Evolutionary conservation across 2,888 invertebrate genomes (phyloP).

Genomic region (Oasisia sp.): DNA sequence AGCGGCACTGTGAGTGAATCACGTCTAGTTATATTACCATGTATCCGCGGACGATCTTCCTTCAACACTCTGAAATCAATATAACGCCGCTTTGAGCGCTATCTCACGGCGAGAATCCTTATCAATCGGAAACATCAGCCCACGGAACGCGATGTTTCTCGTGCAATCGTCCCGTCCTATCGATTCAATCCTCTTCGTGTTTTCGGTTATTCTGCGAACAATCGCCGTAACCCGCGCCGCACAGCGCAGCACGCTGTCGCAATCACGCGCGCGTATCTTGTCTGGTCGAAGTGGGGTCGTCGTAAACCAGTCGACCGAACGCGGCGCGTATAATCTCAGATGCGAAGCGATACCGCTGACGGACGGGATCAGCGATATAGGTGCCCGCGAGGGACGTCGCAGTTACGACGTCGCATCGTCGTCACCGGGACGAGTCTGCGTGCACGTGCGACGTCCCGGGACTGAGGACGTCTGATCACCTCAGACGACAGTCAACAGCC

Average conservation of each 20-base stretch:
- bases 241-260: neutral
- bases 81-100: neutral
- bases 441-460: too few species aligned
- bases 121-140: neutral
- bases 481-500: neutral
- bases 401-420: neutral
- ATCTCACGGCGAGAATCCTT: neutral
- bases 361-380: neutral
- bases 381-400: neutral
- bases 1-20: neutral
- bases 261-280: neutral
- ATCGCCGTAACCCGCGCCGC: neutral
- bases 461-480: neutral
- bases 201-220: neutral
- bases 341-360: neutral
- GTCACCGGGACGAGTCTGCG: neutral
- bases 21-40: neutral
- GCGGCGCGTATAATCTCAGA: neutral
- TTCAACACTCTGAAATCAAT: slow-evolving; percentile 17
- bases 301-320: neutral
- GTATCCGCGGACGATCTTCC: neutral
- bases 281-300: neutral
- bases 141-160: neutral
- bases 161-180: neutral
- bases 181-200: neutral